Evolutionary conservation across 2,888 invertebrate genomes (phyloP).

Genomic region (Arenicola marina): DNA sequence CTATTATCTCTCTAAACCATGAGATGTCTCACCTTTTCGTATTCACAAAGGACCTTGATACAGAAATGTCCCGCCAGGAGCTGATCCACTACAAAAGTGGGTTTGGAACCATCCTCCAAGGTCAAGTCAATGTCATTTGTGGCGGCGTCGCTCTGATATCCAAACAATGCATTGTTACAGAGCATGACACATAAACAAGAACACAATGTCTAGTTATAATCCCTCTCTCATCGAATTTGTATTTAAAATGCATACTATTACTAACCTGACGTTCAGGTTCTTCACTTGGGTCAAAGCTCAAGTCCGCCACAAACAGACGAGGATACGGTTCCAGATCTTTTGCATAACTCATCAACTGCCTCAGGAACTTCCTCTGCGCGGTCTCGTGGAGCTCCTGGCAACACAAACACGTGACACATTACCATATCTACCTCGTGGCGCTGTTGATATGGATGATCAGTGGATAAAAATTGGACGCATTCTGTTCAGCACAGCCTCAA

Average conservation of each 20-base stretch:
- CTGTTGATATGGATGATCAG: too few relatives aligned
- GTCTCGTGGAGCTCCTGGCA: constrained; percentile 55
- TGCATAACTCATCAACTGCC: constrained; percentile 49
- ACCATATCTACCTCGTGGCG: too few relatives aligned
- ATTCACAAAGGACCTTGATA: constrained; percentile 53
- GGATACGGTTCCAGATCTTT: constrained; percentile 45
- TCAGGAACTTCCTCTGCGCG: constrained; percentile 54
- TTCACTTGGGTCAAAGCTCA: constrained; percentile 26
- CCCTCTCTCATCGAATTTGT: too few relatives aligned
- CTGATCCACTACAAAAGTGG: constrained; percentile 14
- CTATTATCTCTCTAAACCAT: not conserved
- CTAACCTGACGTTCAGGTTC: not conserved
- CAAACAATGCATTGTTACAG: too few relatives aligned
- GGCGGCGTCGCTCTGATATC: too few relatives aligned
- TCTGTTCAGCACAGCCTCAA: too few relatives aligned
- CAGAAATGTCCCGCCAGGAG: constrained; percentile 35
- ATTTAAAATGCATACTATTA: not conserved
- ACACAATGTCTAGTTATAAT: too few relatives aligned
- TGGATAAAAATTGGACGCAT: too few relatives aligned
- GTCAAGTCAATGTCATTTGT: too few relatives aligned
- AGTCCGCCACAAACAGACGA: constrained; percentile 52
- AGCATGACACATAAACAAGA: too few relatives aligned
- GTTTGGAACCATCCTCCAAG: too few relatives aligned
- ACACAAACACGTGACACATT: too few relatives aligned
- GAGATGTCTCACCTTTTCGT: constrained; percentile 48